Percentiles rank a stretch among this genome's conserved stretches.
phyloP scores from a whole-genome alignment of 2,888 invertebrate genomes.

The Heliconius hortense region DNA sequence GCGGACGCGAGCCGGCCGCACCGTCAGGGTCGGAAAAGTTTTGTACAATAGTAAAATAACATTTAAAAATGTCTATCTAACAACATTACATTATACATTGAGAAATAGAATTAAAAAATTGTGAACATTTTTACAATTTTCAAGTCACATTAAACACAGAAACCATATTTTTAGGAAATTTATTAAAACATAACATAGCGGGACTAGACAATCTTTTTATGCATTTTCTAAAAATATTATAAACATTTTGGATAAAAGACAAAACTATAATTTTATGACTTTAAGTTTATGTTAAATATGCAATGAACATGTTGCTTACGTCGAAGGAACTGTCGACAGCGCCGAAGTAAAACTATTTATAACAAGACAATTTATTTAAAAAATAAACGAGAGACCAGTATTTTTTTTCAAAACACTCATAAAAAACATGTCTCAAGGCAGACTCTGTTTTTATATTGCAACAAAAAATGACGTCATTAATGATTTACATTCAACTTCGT shows the following conservation, averaged over 20 bases:
- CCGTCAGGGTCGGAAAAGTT: not conserved
- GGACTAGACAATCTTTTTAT: not conserved
- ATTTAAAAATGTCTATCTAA: not conserved
- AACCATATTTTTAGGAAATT: not conserved
- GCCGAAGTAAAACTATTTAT: not conserved
- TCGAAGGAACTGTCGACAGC: not conserved
- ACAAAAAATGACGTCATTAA: not conserved
- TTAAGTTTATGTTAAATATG: too few species aligned
- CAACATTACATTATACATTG: not conserved
- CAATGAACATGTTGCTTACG: too few species aligned
- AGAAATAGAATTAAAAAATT: not conserved
- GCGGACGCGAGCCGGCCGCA: too few species aligned
- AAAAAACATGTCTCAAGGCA: too few species aligned
- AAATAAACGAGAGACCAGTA: not conserved
- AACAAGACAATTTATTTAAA: not conserved
- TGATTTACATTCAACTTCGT: too few species aligned
- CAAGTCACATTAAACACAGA: not conserved
- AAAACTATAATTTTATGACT: too few species aligned
- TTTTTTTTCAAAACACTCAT: too few species aligned
- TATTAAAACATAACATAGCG: not conserved
- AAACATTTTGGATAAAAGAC: too few species aligned
- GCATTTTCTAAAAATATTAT: not conserved
- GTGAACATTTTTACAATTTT: not conserved
- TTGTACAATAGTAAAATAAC: not conserved
- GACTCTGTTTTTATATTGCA: not conserved